Evolutionary conservation across 2,797 vertebrate species (phyloP), one percentile per base, ranked within the genome.

Genomic region (Dromococcyx pavoninus): DNA sequence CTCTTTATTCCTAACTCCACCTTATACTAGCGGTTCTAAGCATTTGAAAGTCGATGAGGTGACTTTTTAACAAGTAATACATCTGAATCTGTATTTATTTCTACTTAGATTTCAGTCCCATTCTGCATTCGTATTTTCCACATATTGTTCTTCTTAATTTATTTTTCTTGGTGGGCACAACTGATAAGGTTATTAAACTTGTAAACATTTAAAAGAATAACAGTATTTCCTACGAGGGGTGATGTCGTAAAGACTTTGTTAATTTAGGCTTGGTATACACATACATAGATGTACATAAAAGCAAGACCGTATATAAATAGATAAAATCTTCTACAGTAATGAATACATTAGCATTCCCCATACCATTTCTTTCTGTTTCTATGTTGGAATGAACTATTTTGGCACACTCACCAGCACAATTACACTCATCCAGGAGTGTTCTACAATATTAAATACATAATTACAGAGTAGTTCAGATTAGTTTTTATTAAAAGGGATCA

Each of bases 131-230:
- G 30, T 17, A 17, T 80, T 93, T 89, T 93, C 85, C 60, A 82
- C 43, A 69, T 65, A 79, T 44, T 82, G 37, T 48, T 86, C 21
- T 24, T 86, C 69, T 65, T 71, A 5, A 22, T 73, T 91, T 85
- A n/a, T 48, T 86, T 87, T 82, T 85, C 70, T 89, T 85, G 28
- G 58, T 88, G 41, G 66, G n/a, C 48, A 93, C 56, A 93, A 57
- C 21, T 79, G 48, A 79, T 50, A 60, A 79, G 28, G 21, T 37
- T 82, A 57, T 62, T 75, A 54, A 30, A 69, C 32, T 58, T 66
- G n/a, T 33, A 66, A 44, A 66, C 10, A 66, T 54, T 86, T 62
- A 30, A 62, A 93, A 89, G 46, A 57, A 24, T 53, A 91, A 85
- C 51, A 70, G n/a, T 17, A 53, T 73, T 79, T 91, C 51, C 48